Base-by-base conservation (phyloP, 2,113 vertebrate genomes). In the Carettochelys insculpta region DNA sequence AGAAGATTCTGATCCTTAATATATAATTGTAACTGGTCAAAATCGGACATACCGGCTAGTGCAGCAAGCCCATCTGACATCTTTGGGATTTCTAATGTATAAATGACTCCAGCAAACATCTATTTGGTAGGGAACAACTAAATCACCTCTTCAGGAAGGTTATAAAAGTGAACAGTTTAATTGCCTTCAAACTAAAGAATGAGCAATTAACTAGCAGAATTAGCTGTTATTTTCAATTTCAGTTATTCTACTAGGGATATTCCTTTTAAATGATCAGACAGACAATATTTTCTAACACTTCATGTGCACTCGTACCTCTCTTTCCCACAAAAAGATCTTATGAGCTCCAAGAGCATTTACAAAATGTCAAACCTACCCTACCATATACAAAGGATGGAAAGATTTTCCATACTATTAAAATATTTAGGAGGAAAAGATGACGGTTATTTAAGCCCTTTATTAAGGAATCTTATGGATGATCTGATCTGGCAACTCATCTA, bases 191-290 rank as follows among this genome's bases (percentile, higher is more conserved):
- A 90, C 0, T 51, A 45, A 95, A 61, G 65, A 92, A 92, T 82
- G 87, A 89, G 81, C 91, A 92, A 97, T 95, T 95, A 97, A 87
- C 90, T 92, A 80, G 87, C 78, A 14, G 93, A 96, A 94, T 90
- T 92, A 51, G 80, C 24, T 87, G 78, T 82, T 92, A 94, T 80
- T 90, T 80, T 85, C 50, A 87, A 83, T 92, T 92, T 89, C 83
- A 87, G 85, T 61, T 90, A 77, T 5, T 20, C 85, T 89, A 79
- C 86, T 92, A 91, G 86, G 91, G 51, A 78, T 48, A 76, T 54
- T 19, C 2, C 81, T 89, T 86, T 43, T 68, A 87, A 91, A 77
- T 3, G 76, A 88, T 68, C 90, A 92, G 68, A 82, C 45, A 54
- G 4, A 25, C 54, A 20, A 54, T 83, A 81, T 51, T 82, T 82